Percentiles rank a stretch among this genome's conserved stretches.
These are phyloP conservation scores for Atrichornis clamosus DNA, from an alignment of 2,113 vertebrate genomes.

Conservation along the genomic window DNA sequence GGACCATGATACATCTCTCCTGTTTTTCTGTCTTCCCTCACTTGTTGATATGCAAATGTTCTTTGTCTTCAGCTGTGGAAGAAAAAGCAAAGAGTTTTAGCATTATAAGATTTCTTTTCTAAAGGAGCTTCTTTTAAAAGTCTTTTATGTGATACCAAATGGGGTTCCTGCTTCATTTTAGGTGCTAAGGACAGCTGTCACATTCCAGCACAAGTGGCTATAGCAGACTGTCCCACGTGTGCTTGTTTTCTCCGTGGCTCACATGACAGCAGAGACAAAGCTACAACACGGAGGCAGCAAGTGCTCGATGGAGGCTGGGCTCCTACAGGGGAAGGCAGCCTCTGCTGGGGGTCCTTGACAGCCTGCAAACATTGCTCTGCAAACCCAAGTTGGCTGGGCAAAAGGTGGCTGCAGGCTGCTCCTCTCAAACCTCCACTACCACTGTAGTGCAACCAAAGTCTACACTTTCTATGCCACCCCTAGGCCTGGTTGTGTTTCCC, in stretches of 20 bases:
- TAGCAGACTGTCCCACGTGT: not conserved
- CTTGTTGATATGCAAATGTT: not conserved
- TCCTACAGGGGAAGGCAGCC: not conserved
- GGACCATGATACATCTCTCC: not conserved
- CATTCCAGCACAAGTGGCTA: not conserved
- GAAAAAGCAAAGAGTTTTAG: not conserved
- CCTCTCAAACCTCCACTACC: not conserved
- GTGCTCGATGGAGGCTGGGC: accelerated
- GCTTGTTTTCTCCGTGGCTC: not conserved
- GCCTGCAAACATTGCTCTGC: not conserved
- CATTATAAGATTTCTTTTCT: not conserved
- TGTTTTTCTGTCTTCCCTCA: not conserved
- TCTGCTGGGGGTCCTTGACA: not conserved
- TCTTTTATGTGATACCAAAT: not conserved
- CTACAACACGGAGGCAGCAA: not conserved
- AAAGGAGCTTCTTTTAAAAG: not conserved
- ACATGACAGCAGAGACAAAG: not conserved
- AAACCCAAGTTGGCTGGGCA: not conserved
- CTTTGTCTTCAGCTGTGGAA: not conserved
- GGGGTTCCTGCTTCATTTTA: not conserved
- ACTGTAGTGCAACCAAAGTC: not conserved
- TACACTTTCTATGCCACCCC: not conserved
- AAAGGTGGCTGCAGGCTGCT: not conserved
- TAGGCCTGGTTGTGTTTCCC: not conserved
- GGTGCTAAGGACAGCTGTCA: not conserved